Evolutionary conservation across 2,113 vertebrate genomes (phyloP).

Genomic region (Tetrax tetrax): DNA sequence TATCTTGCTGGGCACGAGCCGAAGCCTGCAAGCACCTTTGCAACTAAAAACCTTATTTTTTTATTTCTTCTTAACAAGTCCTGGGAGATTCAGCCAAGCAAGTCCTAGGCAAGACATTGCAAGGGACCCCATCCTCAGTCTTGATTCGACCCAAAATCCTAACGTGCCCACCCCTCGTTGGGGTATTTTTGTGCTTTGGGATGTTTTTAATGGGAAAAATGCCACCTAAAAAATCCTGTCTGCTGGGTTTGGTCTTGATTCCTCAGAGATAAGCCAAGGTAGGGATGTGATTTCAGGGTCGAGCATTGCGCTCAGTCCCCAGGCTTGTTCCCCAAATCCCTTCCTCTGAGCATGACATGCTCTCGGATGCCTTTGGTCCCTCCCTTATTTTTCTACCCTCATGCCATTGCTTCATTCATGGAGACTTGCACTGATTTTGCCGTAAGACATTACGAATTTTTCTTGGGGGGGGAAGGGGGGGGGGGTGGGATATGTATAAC

Average conservation of each 20-base stretch:
- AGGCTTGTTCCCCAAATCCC: neutral
- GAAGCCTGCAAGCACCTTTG: neutral
- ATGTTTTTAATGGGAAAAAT: neutral
- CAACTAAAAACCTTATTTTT: neutral
- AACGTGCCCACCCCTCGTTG: fast-evolving
- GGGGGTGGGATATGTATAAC: too few species aligned
- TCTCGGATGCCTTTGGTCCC: neutral
- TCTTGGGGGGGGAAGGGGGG: too few species aligned
- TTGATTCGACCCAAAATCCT: neutral
- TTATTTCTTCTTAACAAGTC: neutral
- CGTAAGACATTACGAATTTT: slow-evolving; percentile 63
- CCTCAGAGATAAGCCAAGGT: too few species aligned
- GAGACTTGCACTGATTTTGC: slow-evolving; percentile 68
- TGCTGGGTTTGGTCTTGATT: fast-evolving
- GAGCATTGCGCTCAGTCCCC: fast-evolving
- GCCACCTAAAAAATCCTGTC: neutral
- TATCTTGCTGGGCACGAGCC: fast-evolving
- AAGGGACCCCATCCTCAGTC: neutral
- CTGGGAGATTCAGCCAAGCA: fast-evolving
- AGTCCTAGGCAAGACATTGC: fast-evolving
- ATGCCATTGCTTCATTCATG: neutral
- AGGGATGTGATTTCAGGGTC: fast-evolving
- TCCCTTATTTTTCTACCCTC: neutral
- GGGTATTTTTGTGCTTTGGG: neutral
- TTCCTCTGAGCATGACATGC: fast-evolving